Conservation (phyloP, 1,140 invertebrate genomes). For the Ectropis grisescens region DNA sequence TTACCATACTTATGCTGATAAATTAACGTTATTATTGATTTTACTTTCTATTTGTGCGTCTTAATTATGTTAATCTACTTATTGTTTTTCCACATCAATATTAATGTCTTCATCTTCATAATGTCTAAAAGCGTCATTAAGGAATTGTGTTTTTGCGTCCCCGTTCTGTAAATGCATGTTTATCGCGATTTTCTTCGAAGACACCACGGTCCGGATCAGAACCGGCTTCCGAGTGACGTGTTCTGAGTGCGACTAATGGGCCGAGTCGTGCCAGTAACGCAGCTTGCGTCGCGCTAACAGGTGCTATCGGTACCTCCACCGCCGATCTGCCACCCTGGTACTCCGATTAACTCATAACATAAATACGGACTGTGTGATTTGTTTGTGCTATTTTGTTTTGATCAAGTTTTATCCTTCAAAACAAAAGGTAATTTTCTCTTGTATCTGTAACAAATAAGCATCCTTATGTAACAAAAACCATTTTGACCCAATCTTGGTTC, state of each 20-base stretch:
- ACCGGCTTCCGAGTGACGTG: slow-evolving; percentile 63
- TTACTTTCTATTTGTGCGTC: no score
- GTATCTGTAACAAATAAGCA: no score
- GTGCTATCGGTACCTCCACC: slow-evolving; percentile 33
- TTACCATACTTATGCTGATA: no score
- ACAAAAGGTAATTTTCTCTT: no score
- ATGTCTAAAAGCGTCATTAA: no score
- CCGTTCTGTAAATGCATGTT: slow-evolving; percentile 9
- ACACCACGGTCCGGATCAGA: slow-evolving; percentile 54
- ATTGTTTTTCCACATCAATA: no score
- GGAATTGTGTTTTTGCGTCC: no score
- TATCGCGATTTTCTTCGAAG: slow-evolving; percentile 39
- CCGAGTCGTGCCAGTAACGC: slow-evolving; percentile 47
- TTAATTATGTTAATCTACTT: no score
- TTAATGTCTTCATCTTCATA: no score
- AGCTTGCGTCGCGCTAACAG: slow-evolving; percentile 51
- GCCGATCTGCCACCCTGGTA: slow-evolving; percentile 31
- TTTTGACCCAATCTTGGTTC: no score
- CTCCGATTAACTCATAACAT: slow-evolving; percentile 2
- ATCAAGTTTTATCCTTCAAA: slow-evolving; percentile 2
- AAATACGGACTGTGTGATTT: slow-evolving; percentile 10
- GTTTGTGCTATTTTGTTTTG: slow-evolving; percentile 9
- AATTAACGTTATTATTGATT: no score
- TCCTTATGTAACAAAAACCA: no score
- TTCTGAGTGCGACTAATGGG: slow-evolving; percentile 44